Base-by-base conservation (phyloP, 2,113 vertebrate species). In the Opisthocomus hoazin region DNA sequence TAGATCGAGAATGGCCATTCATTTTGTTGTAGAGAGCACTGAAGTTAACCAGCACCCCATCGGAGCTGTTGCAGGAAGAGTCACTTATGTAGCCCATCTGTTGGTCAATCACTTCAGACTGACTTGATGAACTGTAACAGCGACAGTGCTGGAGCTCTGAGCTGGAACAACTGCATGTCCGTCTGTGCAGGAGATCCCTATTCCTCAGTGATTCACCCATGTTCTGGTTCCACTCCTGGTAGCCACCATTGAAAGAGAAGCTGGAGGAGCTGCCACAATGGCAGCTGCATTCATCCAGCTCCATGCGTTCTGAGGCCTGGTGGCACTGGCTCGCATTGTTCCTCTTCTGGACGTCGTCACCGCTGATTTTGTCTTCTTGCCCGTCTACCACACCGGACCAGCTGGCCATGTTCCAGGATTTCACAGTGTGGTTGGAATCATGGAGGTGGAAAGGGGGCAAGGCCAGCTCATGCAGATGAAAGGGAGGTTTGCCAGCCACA, bases 31-130 rank as follows among this genome's bases (percentile, higher is more conserved):
- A 99, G 80, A 99, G 99, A 70, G 99, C 97, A 39, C 99, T 99
- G 98, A 99, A 99, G 92, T 99, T 99, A 91, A 99, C 99, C 24
- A 99, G 98, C 39, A 99, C 98, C 0, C 99, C 99, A 1, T 99
- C 99, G 0, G 99, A 99, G 91, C 99, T 99, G 98, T 99, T 99
- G 98, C 99, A 99, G 56, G 99, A 99, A 1, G 99, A 99, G 97
- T 99, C 99, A 15, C 99, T 99, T 93, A 98, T 97, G 15, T 99
- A 99, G 73, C 98, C 98, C 93, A 98, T 99, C 87, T 98, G 98
- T 86, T 98, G 98, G 93, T 99, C 99, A 1, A 97, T 96, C 12
- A 98, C 95, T 93, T 99, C 99, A 0, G 98, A 97, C 69, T 98
- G 98, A 68, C 98, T 99, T 1, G 99, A 99, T 1, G 98, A 98